Evolutionary conservation across 2,888 invertebrate species (phyloP), one percentile per base, ranked within the genome.

Genomic region (Marasmarcha lunaedactyla): DNA sequence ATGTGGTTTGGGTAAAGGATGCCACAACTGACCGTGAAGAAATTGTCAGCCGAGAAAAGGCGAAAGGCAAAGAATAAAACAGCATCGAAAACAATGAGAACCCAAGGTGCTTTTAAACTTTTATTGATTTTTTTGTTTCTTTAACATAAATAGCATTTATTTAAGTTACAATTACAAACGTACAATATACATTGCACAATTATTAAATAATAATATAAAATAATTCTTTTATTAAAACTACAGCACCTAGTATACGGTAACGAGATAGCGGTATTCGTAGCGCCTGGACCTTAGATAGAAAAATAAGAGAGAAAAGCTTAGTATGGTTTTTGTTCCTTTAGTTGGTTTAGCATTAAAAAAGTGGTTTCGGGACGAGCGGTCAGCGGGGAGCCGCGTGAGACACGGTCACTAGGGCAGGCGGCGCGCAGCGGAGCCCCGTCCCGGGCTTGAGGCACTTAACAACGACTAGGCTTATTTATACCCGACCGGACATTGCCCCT

Each of bases 61-160:
- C 20, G 3, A 7, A 30, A 30, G 30, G 30, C 11, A n/a, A n/a
- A n/a, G 4, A 30, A 30, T 30, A 30, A 30, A 30, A 30, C 30
- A 7, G 4, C 30, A 30, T 30, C 11, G 11, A 30, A 30, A 30
- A 30, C 10, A 30, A 30, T 30, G 30, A 30, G 30, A 34, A 34
- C 4, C 14, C 13, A 14, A 34, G 14, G 14, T 27, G 47, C 52
- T 76, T 79, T 79, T 70, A 66, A 74, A 71, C 70, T 83, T 83
- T 81, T 83, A 81, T 81, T 83, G 64, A 62, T 72, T 79, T 79
- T 76, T 81, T 78, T 78, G 65, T 76, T 68, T 73, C 65, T 72
- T 76, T 81, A 76, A 81, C 79, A 83, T 81, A 81, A 79, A 81
- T 83, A 81, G 78, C 77, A 77, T 81, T 81, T 79, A 81, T 77